A percentile compares a stretch with the other conserved stretches of the same genome.
Evolutionary conservation across 2,113 vertebrate genomes (phyloP).

Genomic region (Gambusia affinis): DNA sequence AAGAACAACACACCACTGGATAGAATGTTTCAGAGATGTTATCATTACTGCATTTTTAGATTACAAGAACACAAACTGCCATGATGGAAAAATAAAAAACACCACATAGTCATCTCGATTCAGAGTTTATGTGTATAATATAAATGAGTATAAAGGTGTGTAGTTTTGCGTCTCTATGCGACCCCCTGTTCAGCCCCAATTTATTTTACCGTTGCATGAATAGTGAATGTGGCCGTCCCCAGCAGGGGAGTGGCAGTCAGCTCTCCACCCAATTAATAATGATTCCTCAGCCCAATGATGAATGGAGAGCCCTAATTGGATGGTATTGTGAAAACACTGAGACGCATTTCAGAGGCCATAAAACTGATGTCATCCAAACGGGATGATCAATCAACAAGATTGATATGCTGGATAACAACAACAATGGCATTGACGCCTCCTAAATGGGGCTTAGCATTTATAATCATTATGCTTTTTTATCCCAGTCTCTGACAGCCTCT

Average conservation of each 20-base stretch:
- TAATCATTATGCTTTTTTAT: slow-evolving; percentile 77
- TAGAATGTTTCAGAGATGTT: background rate
- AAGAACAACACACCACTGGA: background rate
- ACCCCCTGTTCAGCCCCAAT: slow-evolving; percentile 40
- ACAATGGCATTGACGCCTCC: slow-evolving; percentile 76
- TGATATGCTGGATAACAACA: slow-evolving; percentile 77
- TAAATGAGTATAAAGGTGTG: slow-evolving; percentile 36
- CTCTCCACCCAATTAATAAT: slow-evolving; percentile 81
- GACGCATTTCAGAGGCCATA: slow-evolving; percentile 79
- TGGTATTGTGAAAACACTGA: slow-evolving; percentile 83
- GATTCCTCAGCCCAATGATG: slow-evolving; percentile 79
- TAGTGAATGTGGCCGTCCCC: slow-evolving; percentile 67
- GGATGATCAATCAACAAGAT: slow-evolving; percentile 84
- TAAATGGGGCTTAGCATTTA: slow-evolving; percentile 75
- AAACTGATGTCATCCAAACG: slow-evolving; percentile 76
- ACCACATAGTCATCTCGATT: background rate
- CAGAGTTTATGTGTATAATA: background rate
- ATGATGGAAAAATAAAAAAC: background rate
- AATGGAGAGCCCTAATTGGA: slow-evolving; percentile 83
- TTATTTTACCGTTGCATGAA: slow-evolving; percentile 53
- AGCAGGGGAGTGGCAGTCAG: slow-evolving; percentile 76
- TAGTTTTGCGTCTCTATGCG: slow-evolving; percentile 29
- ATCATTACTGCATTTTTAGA: background rate
- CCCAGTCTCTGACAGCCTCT: slow-evolving; percentile 66
- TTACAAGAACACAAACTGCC: background rate